Evolutionary conservation across 2,797 vertebrate genomes (phyloP), one percentile per base, ranked within the genome.

Genomic region (Liparis tanakae): DNA sequence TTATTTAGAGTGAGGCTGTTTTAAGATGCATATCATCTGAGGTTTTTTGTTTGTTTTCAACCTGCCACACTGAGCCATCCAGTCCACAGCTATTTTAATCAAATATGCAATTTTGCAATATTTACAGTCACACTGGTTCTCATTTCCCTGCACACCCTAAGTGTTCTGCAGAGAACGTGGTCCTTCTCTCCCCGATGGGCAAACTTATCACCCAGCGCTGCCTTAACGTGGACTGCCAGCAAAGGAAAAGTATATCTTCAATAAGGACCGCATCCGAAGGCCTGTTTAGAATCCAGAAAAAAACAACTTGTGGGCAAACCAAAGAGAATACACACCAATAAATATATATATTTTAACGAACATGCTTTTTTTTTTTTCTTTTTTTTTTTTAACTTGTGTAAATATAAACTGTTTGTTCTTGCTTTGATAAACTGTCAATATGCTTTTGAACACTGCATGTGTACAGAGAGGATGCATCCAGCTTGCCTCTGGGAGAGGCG

Each of bases 61-160:
- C 59, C 88, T 91, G 89, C 89, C 83, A 87, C 82, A 84, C 91
- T 94, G 93, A 94, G 94, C 93, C 93, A 93, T 84, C 76, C 25
- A 81, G 58, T 85, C 69, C 75, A 60, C 68, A 78, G 64, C 17
- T 61, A 74, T 60, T 72, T 80, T 54, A 53, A 79, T 68, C 48
- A 66, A 69, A 83, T 87, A 88, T 91, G 88, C 85, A 88, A 81
- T 78, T 88, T 75, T 75, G 70, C 41, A 81, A 69, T 59, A 53
- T 78, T 81, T 75, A 22, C 46, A 67, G 66, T 74, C 61, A 67
- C 74, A 77, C 66, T 70, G 60, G 58, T 53, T 74, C 67, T 72
- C 33, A 43, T 76, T 65, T 63, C 68, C 63, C 78, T 75, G 20
- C 68, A 65, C 60, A 68, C 80, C 48, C 10, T 10, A 80, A 62